These are phyloP conservation scores for Heliconius hewitsoni DNA, from an alignment of 1,140 invertebrate genomes.

Conservation along the genomic window DNA sequence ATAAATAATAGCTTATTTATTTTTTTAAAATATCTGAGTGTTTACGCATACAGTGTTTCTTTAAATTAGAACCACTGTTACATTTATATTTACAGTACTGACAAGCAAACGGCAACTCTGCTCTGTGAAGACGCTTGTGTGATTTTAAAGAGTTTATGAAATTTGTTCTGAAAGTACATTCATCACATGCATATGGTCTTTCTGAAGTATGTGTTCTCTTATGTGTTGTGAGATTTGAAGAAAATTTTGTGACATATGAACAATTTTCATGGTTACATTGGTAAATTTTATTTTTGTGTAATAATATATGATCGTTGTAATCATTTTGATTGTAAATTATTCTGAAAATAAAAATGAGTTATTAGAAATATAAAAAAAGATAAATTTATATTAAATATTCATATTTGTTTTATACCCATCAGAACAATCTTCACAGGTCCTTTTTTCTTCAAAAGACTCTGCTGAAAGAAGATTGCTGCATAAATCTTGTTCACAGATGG, in stretches of 20 bases:
- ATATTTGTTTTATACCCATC: constrained; percentile 28
- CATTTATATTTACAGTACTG: constrained; percentile 72
- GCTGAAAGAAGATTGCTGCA: neutral
- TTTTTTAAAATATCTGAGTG: constrained; percentile 48
- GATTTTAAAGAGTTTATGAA: constrained; percentile 72
- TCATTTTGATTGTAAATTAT: constrained; percentile 28
- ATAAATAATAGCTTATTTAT: constrained; percentile 4
- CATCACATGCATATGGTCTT: constrained; percentile 85
- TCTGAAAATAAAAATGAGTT: constrained; percentile 43
- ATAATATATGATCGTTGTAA: constrained; percentile 35
- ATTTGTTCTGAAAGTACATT: constrained; percentile 83
- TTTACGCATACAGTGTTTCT: constrained; percentile 71
- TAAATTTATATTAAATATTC: constrained; percentile 4
- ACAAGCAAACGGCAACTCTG: constrained; percentile 71
- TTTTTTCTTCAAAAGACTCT: neutral
- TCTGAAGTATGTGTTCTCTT: constrained; percentile 82
- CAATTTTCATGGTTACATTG: constrained; percentile 57
- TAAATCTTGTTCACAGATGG: neutral
- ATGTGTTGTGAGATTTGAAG: constrained; percentile 69
- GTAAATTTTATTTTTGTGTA: constrained; percentile 44
- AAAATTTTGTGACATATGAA: constrained; percentile 57
- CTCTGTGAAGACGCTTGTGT: constrained; percentile 72
- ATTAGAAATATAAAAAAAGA: neutral
- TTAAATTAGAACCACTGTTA: constrained; percentile 78
- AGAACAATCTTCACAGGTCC: constrained; percentile 26